Evolutionary conservation across 2,113 vertebrate species (phyloP), one percentile per base, ranked within the genome.

Genomic region (Opisthocomus hoazin): DNA sequence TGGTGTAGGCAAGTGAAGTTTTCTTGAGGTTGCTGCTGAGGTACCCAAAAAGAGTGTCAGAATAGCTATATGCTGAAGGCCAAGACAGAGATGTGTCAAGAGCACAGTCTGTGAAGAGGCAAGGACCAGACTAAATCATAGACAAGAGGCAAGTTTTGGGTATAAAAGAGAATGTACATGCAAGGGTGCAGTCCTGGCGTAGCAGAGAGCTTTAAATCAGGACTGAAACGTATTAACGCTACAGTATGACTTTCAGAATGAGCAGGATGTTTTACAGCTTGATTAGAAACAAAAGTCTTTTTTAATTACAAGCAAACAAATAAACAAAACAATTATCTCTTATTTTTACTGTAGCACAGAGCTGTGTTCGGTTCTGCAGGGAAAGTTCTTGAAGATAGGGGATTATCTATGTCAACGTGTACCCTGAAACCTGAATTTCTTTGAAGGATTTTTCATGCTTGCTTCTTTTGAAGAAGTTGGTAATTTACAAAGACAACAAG

Each of bases 1-100:
- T 91, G 39, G 37, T 1, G 1, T 18, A n/a, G 14, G 6, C 6
- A 61, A 53, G 32, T 0, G 0, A n/a, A 51, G 26, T 41, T 87
- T 78, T 4, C 7, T 89, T 89, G 83, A 60, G 30, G 50, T 70
- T 92, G n/a, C 26, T 81, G 37, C 29, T 16, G 11, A 50, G 12
- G 6, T 46, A 29, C 29, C 27, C 5, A 7, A 32, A 85, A 79
- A 23, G 17, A 61, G 5, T 45, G 6, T 64, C 1, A 0, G 12
- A 69, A 32, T 22, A 80, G 21, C 45, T 43, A 4, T 5, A 12
- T 20, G 8, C 12, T 66, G 64, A 66, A 77, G 37, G 8, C 15
- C 7, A 48, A 36, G 27, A 14, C 3, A 46, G 23, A 53, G 7
- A 3, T 45, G 4, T 46, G 34, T 20, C n/a, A 41, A 43, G 23